Base-by-base conservation (phyloP, 2,888 invertebrate genomes). In the Pachycephus smyrnensis region DNA sequence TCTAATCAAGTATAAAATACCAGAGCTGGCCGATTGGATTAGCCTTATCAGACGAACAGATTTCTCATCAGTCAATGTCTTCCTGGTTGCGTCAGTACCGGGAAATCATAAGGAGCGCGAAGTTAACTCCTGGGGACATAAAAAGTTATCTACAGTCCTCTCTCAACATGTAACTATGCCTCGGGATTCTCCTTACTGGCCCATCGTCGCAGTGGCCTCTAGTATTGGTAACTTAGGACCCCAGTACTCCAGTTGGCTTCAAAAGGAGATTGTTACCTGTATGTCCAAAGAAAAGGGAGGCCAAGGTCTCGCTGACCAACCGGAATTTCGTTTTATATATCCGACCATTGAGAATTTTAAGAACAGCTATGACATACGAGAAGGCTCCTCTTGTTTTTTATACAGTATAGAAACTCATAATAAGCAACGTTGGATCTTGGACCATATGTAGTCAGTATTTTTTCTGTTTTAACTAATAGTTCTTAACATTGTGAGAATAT, bases 331-430 rank as follows among this genome's bases (percentile, higher is more conserved):
- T 78, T 92, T 95, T 90, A 92, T 98, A 73, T 98, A 95, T 90
- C 98, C 98, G 0, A 94, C 94, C 75, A 93, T 95, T 88, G 94
- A 95, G n/a, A 97, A 99, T 92, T 98, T 99, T 0, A 93, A 95
- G 69, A 93, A 92, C 4, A 97, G 98, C 81, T 95, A 97, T 88
- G 98, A 98, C 89, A 97, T 96, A 0, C 93, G 96, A 75, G 92
- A 95, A 68, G 98, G 97, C 9, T 98, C 98, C 0, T 96, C 96
- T 0, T 98, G 98, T 86, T 92, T 99, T 6, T 98, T 98, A 0
- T 99, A 99, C 90, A 93, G 94, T 0, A 94, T 93, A n/a, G 93
- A 93, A 33, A 94, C 94, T 0, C 96, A 98, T 88, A 93, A 94
- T 30, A 98, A 97, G 87, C 99, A 99, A 88, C 92, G 93, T 0